Base-by-base conservation (phyloP, 2,888 invertebrate species). In the Ophraella communa region DNA sequence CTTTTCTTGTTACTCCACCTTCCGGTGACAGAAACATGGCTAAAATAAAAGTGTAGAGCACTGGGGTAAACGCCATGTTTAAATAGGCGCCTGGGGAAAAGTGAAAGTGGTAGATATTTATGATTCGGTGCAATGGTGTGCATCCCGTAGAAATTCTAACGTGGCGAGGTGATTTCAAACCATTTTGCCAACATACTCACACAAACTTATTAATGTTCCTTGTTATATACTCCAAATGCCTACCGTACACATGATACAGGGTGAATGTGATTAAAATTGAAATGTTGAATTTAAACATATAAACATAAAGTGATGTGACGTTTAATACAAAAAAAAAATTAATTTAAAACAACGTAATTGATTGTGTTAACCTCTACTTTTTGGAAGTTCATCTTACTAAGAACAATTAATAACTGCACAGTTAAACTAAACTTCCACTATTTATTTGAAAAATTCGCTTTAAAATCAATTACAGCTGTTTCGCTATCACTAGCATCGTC, bases 91-190 rank as follows among this genome's bases (percentile, higher is more conserved):
- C 67, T 67, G 58, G 65, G 69, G 69, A 61, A 11, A 65, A 58
- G 64, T 64, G 62, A 65, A 61, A 59, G 67, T 59, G 69, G 47
- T 39, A 55, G 55, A 58, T 67, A 69, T 69, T 69, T 69, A 69
- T 69, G 67, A 66, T 57, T 65, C 53, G 62, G 49, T 67, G 69
- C 63, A 66, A 65, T 60, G 67, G 66, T 66, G 70, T 65, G 65
- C 71, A 71, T 62, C 64, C 68, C 62, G 65, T 64, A 60, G 66
- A 70, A 67, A 66, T 65, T 60, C 63, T 65, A 60, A 53, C 67
- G 68, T 51, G 17, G 14, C 49, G 71, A 72, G 73, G 69, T 72
- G 74, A 74, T 74, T 73, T 74, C 72, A 73, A 72, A 73, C n/a
- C 73, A 73, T 73, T 74, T 66, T 70, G 14, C 49, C 8, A 51